These are phyloP conservation scores for Ips typographus DNA, from an alignment of 1,140 invertebrate species.

Conservation along the genomic window DNA sequence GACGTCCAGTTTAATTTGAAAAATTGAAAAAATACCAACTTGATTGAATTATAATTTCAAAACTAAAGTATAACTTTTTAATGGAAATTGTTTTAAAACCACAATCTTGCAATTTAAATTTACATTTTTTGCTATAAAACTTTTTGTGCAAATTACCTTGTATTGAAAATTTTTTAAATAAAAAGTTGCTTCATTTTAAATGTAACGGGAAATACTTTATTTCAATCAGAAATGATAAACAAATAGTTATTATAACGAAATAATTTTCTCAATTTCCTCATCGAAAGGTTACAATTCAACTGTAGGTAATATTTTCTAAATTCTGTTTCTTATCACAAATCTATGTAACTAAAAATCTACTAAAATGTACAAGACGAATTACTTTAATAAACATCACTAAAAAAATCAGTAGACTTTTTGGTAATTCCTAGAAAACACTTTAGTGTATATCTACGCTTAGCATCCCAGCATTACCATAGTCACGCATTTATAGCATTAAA, in stretches of 20 bases:
- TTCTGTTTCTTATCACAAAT: neutral
- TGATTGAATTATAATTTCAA: neutral
- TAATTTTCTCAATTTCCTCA: neutral
- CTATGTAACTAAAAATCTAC: neutral
- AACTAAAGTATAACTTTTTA: neutral
- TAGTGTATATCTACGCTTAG: no score
- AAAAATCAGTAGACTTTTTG: no score
- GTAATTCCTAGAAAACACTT: no score
- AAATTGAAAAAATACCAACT: neutral
- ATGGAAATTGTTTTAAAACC: neutral
- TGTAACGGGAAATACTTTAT: neutral
- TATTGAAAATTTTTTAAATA: neutral
- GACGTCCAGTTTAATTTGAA: neutral
- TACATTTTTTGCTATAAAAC: neutral
- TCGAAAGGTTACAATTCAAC: no score
- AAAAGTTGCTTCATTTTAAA: slow-evolving; percentile 1
- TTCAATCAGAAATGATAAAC: neutral
- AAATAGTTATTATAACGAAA: neutral
- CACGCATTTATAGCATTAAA: no score
- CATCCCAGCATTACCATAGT: no score
- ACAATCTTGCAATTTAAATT: neutral
- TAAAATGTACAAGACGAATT: no score
- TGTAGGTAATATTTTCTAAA: neutral
- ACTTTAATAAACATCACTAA: no score
- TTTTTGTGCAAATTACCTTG: neutral